Conservation (phyloP, 2,797 vertebrate species). For the Petrocephalus schoutedeni region DNA sequence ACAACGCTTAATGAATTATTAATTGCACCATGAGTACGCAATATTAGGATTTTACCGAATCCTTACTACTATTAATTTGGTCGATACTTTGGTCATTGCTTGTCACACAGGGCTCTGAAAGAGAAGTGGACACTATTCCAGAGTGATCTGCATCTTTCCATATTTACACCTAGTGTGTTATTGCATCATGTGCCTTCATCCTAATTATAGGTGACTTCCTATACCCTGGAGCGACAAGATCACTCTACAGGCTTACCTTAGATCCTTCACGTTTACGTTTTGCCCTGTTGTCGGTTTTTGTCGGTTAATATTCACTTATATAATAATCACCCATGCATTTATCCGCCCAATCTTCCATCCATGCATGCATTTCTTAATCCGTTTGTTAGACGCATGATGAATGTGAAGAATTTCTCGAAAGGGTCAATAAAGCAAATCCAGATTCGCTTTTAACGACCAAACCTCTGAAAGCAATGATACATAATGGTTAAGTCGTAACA, state of each 20-base stretch:
- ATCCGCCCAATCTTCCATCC: neutral
- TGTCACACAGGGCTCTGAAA: neutral
- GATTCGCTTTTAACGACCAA: neutral
- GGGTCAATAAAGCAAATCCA: neutral
- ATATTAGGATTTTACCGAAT: neutral
- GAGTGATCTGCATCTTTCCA: neutral
- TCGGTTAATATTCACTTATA: neutral
- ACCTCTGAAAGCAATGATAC: neutral
- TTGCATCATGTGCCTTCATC: neutral
- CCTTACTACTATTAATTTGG: neutral
- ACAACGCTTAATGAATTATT: neutral
- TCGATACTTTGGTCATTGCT: neutral
- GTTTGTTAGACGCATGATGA: neutral
- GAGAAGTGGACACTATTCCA: neutral
- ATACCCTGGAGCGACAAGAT: neutral
- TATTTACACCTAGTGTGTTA: neutral
- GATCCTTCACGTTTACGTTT: neutral
- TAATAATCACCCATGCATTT: neutral
- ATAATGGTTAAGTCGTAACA: neutral
- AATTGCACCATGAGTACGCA: neutral
- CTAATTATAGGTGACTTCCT: neutral
- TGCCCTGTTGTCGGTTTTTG: neutral
- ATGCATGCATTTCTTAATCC: neutral
- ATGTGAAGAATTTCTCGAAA: neutral
- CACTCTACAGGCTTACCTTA: neutral